These are phyloP conservation scores for Thymelicus lineola DNA, from an alignment of 2,888 invertebrate species.

Conservation along the genomic window DNA sequence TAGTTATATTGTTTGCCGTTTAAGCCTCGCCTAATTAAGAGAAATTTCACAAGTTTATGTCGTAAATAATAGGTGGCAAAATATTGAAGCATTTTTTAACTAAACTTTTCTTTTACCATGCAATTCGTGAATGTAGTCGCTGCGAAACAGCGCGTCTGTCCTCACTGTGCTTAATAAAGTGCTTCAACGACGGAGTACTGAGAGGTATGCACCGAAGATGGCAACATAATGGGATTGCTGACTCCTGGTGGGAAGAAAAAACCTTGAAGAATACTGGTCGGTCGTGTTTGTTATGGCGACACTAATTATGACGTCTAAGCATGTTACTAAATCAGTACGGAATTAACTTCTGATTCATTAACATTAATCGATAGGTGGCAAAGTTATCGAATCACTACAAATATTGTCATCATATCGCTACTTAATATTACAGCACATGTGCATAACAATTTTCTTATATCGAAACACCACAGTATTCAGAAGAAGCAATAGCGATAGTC, in stretches of 20 bases:
- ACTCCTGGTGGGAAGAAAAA: conserved; percentile 35
- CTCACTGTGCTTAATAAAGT: conserved; percentile 36
- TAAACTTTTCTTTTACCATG: not conserved
- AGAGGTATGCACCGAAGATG: conserved; percentile 43
- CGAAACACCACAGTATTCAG: too few relatives aligned
- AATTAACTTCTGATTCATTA: not conserved
- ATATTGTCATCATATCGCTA: too few relatives aligned
- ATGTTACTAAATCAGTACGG: conserved; percentile 13
- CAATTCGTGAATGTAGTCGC: not conserved
- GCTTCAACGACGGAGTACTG: conserved; percentile 32
- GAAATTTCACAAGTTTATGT: too few relatives aligned
- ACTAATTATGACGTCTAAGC: conserved; percentile 44
- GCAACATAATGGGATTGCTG: conserved; percentile 44
- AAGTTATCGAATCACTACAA: too few relatives aligned
- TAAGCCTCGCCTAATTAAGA: too few relatives aligned
- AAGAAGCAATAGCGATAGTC: too few relatives aligned
- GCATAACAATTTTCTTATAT: too few relatives aligned
- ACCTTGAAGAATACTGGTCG: conserved; percentile 14
- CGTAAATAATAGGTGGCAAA: too few relatives aligned
- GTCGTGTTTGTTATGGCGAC: conserved; percentile 29
- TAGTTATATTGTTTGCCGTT: too few relatives aligned
- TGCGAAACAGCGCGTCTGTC: conserved; percentile 10
- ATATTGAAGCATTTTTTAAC: too few relatives aligned
- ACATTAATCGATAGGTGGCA: too few relatives aligned
- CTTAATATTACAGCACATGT: too few relatives aligned